Base-by-base conservation (phyloP, 2,888 invertebrate genomes). In the Acronicta leporina region DNA sequence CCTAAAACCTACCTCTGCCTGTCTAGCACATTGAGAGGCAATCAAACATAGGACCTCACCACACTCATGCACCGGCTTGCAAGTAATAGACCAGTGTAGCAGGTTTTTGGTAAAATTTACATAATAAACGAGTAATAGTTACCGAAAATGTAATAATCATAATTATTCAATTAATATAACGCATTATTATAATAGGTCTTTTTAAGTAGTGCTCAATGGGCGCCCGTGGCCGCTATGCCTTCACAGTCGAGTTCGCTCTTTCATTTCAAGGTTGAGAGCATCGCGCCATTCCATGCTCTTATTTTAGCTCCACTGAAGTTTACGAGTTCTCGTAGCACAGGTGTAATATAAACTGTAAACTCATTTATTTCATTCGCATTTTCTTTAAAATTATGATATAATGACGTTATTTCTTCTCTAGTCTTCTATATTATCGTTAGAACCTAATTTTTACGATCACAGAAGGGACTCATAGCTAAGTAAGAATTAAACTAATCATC, bases 201-300 rank as follows among this genome's bases (percentile, higher is more conserved):
- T 1, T 16, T 68, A 38, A 38, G 15, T 14, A 30, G 4, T 56
- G 30, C 45, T 54, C 13, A 44, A 46, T 15, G 25, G 9, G 40
- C 13, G 49, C 38, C 49, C 49, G 43, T 62, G 52, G 38, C 52
- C 43, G 58, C 52, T 45, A 51, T 55, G 53, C 27, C 69, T 55
- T 48, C 60, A 62, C 68, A 68, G 73, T 67, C 55, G 38, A 51
- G 52, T 62, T 51, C 47, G 48, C 60, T 63, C 50, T 63, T 54
- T 51, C 33, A 68, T 57, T 77, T 81, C 81, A 86, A 84, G 85
- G 81, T 73, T 77, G 61, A 61, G 53, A 58, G 68, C 67, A 62
- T 71, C 60, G 47, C 60, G 75, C 75, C 81, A 82, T 83, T 80
- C 68, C 67, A 68, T 73, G 76, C 75, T 79, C 77, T 80, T 79